phyloP scores from a whole-genome alignment of 1,140 invertebrate genomes.

The Ceratitis capitata region DNA sequence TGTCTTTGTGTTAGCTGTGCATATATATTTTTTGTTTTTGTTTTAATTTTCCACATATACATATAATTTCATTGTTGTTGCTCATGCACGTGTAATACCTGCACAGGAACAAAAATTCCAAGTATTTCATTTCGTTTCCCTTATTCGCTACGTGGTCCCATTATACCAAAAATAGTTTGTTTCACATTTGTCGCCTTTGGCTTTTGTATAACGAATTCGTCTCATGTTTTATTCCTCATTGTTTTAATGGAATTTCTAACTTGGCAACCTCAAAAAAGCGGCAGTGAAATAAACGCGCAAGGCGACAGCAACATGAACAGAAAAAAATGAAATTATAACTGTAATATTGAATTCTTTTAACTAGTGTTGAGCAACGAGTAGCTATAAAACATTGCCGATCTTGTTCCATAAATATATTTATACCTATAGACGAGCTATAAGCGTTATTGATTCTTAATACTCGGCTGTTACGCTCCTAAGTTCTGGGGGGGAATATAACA shows the following conservation, averaged over 20 bases:
- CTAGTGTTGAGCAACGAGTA: conserved; percentile 28
- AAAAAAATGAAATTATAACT: neutral
- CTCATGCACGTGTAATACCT: neutral
- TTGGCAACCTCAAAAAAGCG: conserved; percentile 8
- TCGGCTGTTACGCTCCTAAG: no score
- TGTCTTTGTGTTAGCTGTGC: no score
- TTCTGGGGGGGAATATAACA: no score
- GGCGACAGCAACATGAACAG: neutral
- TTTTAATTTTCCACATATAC: no score
- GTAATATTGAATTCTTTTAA: conserved; percentile 8
- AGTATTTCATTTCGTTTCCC: neutral
- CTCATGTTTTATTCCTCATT: neutral
- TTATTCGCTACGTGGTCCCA: neutral
- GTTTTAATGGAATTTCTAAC: conserved; percentile 23
- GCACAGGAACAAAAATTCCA: neutral
- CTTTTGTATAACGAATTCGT: neutral
- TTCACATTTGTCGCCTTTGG: neutral
- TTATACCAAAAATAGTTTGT: neutral
- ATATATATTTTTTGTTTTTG: no score
- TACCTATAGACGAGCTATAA: no score
- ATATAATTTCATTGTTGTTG: neutral
- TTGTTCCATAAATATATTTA: no score
- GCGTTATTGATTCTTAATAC: no score
- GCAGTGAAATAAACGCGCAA: neutral
- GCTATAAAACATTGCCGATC: no score